Evolutionary conservation across 1,140 invertebrate species (phyloP).

Genomic region (Lanistes nyassanus): DNA sequence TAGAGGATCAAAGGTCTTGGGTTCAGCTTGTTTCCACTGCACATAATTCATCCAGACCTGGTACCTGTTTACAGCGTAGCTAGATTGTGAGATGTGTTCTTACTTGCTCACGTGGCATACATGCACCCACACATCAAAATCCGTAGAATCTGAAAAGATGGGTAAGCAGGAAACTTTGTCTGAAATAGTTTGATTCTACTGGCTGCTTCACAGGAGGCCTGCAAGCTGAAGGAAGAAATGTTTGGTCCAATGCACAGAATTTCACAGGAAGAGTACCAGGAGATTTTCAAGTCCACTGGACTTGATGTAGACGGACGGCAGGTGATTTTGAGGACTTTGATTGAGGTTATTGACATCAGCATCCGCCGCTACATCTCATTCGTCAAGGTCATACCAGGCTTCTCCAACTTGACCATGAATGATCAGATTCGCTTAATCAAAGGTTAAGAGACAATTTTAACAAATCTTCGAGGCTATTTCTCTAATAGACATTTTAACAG

Average conservation of each 20-base stretch:
- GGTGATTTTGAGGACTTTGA: slow-evolving; percentile 43
- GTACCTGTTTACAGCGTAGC: no score
- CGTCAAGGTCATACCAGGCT: slow-evolving; percentile 57
- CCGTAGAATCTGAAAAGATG: no score
- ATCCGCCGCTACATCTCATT: slow-evolving; percentile 55
- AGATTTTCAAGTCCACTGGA: slow-evolving; percentile 54
- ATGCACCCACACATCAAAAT: no score
- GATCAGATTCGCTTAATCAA: slow-evolving; percentile 61
- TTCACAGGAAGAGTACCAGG: slow-evolving; percentile 51
- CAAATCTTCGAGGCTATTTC: background rate
- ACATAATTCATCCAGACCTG: no score
- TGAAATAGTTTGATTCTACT: background rate
- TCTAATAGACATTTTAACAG: background rate
- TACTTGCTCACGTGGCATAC: no score
- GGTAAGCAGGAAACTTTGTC: background rate
- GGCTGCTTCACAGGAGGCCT: slow-evolving; percentile 42
- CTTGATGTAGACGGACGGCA: slow-evolving; percentile 57
- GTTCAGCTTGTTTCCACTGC: no score
- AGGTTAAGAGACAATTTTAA: slow-evolving; percentile 35
- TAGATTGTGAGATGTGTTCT: no score
- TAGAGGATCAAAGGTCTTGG: no score
- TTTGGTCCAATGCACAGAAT: slow-evolving; percentile 50
- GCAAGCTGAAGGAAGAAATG: slow-evolving; percentile 40
- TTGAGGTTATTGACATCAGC: slow-evolving; percentile 50
- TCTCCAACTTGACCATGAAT: slow-evolving; percentile 48